Percentiles rank a stretch among this genome's conserved stretches.
Evolutionary conservation across 2,888 invertebrate species (phyloP).

Genomic region (Morpho deidamia): DNA sequence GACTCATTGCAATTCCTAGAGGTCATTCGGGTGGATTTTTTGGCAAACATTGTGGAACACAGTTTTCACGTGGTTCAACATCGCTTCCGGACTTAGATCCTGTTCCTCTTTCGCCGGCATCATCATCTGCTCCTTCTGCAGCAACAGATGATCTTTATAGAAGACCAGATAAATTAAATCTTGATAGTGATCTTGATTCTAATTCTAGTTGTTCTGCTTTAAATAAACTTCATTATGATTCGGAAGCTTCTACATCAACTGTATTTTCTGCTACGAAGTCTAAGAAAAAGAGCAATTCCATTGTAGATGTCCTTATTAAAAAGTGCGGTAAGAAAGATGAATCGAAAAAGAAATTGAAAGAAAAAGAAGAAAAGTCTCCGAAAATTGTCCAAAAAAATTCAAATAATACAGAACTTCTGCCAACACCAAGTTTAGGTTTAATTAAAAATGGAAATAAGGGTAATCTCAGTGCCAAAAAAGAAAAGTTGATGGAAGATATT

Average conservation of each 20-base stretch:
- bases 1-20: conserved; percentile 87
- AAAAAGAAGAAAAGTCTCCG: conserved; percentile 72
- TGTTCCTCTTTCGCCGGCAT: conserved; percentile 83
- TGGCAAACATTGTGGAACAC: conserved; percentile 45
- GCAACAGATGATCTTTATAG: conserved; percentile 78
- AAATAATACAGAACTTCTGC: conserved; percentile 74
- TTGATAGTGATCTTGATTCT: conserved; percentile 83
- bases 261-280: conserved; percentile 79
- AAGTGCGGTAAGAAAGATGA: conserved; percentile 81
- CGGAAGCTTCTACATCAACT: conserved; percentile 83
- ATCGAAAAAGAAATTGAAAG: conserved; percentile 73
- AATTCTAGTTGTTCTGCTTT: conserved; percentile 81
- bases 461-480: conserved; percentile 58
- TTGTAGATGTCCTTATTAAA: conserved; percentile 82
- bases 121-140: conserved; percentile 79
- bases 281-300: conserved; percentile 74
- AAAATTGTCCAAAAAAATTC: conserved; percentile 78
- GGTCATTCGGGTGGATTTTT: conserved; percentile 79
- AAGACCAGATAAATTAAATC: conserved; percentile 63
- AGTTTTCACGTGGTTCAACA: conserved; percentile 82
- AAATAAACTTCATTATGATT: conserved; percentile 80
- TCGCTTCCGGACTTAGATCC: conserved; percentile 89
- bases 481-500: conserved; percentile 76
- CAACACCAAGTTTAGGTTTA: conserved; percentile 80
- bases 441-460: conserved; percentile 61